Evolutionary conservation across 2,113 vertebrate species (phyloP), one percentile per base, ranked within the genome.

Genomic region (Apeltes quadracus): DNA sequence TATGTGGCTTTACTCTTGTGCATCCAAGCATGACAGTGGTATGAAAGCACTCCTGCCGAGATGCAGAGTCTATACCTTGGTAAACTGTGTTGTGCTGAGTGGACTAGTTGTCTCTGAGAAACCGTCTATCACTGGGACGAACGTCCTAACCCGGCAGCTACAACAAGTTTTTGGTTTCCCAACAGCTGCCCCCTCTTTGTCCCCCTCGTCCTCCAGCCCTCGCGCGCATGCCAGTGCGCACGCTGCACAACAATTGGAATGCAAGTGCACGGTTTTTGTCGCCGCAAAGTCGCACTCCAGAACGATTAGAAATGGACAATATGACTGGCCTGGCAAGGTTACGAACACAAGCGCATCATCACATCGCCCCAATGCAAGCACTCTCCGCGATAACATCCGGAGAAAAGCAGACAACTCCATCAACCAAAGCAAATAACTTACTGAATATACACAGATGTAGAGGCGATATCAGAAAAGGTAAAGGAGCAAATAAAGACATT

Each of bases 41-140:
- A 70, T 78, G 86, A 84, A 87, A 83, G 78, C 81, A 70, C 34
- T 48, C 76, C 29, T 13, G 78, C 79, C 74, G 74, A 88, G 68
- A 64, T 69, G 65, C 55, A 84, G 77, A 75, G 61, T 75, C 80
- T 82, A 59, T 75, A 85, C 82, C 85, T 92, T 92, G 88, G 92
- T 92, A 93, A 87, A 77, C 81, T 50, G 59, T 81, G 88, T 89
- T 92, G 83, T 90, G 84, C 86, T 83, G 81, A 88, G 51, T 83
- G 71, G 84, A 78, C 88, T 79, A 61, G 82, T 81, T 79, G 77
- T 81, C 82, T 71, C 82, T 71, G 67, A 76, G 84, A 85, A 83
- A 84, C 67, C 29, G 66, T 69, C 56, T 72, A 61, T 84, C 69
- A 78, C 72, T 81, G 75, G 74, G 73, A 76, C 81, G 72, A 41